Percentiles rank a stretch among this genome's conserved stretches.
Conservation (phyloP, 2,113 vertebrate species). For the Amphiprion percula region DNA sequence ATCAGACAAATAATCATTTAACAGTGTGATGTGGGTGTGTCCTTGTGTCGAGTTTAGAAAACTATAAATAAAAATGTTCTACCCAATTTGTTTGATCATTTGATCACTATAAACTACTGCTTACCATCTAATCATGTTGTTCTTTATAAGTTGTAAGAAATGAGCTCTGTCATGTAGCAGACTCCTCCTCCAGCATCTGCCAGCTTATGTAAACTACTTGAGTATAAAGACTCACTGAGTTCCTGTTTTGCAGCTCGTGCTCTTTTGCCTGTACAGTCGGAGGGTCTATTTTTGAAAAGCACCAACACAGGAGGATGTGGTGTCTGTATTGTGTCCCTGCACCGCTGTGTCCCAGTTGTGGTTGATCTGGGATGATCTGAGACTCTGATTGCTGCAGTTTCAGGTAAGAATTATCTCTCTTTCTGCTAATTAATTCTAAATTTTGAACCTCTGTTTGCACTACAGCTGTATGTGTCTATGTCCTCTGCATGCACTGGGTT, state of each 20-base stretch:
- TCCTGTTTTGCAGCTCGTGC: conserved; percentile 66
- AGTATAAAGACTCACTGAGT: conserved; percentile 42
- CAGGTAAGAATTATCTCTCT: conserved; percentile 40
- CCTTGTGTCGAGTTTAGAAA: too few relatives aligned
- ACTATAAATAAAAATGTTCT: too few relatives aligned
- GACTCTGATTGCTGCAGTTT: conserved; percentile 22
- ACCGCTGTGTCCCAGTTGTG: conserved; percentile 1
- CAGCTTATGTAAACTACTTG: conserved; percentile 9
- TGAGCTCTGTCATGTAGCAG: background rate
- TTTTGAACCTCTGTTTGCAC: background rate
- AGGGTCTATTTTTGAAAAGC: conserved; percentile 51
- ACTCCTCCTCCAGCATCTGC: conserved; percentile 37
- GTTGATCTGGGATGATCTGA: conserved; percentile 20
- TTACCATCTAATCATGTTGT: background rate
- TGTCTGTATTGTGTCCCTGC: conserved; percentile 37
- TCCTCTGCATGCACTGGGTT: background rate
- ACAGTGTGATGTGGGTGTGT: too few relatives aligned
- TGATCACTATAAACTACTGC: background rate
- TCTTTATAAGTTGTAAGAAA: background rate
- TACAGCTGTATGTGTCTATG: background rate
- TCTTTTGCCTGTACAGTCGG: conserved; percentile 11
- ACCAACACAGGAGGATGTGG: conserved; percentile 65
- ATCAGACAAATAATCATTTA: too few relatives aligned
- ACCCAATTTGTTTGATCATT: too few relatives aligned
- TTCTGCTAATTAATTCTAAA: background rate